phyloP scores from a whole-genome alignment of 2,888 invertebrate species.

The Yponomeuta sedellus region DNA sequence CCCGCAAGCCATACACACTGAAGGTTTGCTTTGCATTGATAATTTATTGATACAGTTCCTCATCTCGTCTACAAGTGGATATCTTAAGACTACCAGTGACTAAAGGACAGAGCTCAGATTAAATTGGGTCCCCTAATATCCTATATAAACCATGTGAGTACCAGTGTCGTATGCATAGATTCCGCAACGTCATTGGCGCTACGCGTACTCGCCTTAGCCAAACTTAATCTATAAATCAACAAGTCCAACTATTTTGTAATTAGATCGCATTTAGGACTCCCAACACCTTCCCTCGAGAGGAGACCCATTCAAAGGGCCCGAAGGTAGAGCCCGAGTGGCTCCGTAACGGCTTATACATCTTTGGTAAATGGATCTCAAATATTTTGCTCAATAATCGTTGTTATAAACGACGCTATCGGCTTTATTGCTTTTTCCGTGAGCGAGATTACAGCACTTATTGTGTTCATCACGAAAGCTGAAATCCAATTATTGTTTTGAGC shows the following conservation, averaged over 20 bases:
- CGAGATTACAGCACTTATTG: not conserved
- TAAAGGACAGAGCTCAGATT: not conserved
- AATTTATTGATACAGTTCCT: conserved; percentile 24
- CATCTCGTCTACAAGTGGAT: conserved; percentile 16
- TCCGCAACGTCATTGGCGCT: conserved; percentile 60
- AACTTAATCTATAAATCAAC: conserved; percentile 78
- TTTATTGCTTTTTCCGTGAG: conserved; percentile 49
- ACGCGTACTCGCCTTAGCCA: conserved; percentile 57
- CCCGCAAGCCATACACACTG: conserved; percentile 22
- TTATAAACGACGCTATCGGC: conserved; percentile 55
- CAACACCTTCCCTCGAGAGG: conserved; percentile 65
- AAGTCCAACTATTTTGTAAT: conserved; percentile 77
- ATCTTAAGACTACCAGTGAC: not conserved
- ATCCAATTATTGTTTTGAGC: not conserved
- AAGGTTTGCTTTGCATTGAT: conserved; percentile 37
- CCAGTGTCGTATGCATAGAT: conserved; percentile 37
- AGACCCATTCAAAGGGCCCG: conserved; percentile 64
- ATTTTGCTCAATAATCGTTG: conserved; percentile 61
- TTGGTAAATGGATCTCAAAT: conserved; percentile 71
- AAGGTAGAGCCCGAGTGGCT: conserved; percentile 70
- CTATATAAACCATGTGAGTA: conserved; percentile 22
- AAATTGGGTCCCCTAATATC: conserved; percentile 21
- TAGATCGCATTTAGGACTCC: conserved; percentile 75
- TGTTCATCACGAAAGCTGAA: not conserved
- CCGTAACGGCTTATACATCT: conserved; percentile 72